These are phyloP conservation scores for Parauchenoglanis punctatus DNA, from an alignment of 2,797 vertebrate genomes.

Conservation along the genomic window DNA sequence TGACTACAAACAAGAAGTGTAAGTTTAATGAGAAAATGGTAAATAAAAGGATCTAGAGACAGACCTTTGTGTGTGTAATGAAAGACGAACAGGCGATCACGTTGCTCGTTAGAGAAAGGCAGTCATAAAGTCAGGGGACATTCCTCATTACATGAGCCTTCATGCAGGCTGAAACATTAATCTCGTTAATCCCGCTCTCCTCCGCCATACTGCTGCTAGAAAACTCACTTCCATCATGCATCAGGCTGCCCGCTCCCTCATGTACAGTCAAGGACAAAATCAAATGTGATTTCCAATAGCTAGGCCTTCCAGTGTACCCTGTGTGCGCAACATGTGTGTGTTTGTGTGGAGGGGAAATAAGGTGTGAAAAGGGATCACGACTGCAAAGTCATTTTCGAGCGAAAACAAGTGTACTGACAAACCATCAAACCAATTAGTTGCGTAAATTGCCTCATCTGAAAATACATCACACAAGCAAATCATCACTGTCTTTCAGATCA, in stretches of 20 bases:
- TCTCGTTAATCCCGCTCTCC: conserved; percentile 32
- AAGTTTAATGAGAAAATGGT: conserved; percentile 56
- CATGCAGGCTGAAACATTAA: conserved; percentile 35
- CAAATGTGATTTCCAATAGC: conserved; percentile 32
- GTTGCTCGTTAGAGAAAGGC: conserved; percentile 33
- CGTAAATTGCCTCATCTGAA: background rate
- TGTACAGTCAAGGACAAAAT: conserved; percentile 35
- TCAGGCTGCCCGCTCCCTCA: background rate
- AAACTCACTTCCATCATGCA: conserved; percentile 30
- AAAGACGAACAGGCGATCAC: conserved; percentile 34
- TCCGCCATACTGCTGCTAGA: conserved; percentile 6
- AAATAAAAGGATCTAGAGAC: conserved; percentile 48
- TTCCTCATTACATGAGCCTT: conserved; percentile 42
- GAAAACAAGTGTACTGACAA: background rate
- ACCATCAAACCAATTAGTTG: background rate
- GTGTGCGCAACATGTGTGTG: conserved; percentile 20
- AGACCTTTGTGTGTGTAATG: conserved; percentile 45
- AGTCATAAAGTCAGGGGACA: conserved; percentile 42
- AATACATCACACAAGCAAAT: conserved; percentile 17
- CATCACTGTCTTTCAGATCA: conserved; percentile 15
- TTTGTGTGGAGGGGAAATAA: background rate
- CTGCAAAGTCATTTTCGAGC: conserved; percentile 13
- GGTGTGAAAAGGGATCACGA: background rate
- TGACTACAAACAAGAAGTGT: conserved; percentile 39
- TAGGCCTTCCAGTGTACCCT: conserved; percentile 13